phyloP scores from a whole-genome alignment of 2,888 invertebrate species.

The Drosophila sordidula region DNA sequence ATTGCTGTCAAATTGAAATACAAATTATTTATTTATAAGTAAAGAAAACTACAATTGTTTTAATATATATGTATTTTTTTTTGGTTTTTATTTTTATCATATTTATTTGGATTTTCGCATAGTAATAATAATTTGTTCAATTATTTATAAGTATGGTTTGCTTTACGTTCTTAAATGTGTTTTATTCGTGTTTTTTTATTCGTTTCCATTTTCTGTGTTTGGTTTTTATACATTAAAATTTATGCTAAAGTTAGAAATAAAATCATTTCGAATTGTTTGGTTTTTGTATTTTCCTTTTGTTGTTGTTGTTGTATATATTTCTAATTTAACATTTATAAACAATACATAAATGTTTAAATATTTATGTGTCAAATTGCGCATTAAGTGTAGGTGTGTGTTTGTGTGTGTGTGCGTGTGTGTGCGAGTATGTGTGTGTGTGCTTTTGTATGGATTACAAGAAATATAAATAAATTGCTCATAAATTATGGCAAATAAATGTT shows the following conservation, averaged over 20 bases:
- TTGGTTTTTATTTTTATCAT: slow-evolving; percentile 45
- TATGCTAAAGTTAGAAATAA: slow-evolving; percentile 74
- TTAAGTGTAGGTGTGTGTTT: slow-evolving; percentile 12
- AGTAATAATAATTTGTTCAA: slow-evolving; percentile 68
- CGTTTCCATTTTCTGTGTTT: slow-evolving; percentile 18
- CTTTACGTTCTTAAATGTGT: slow-evolving; percentile 36
- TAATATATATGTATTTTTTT: slow-evolving; percentile 17
- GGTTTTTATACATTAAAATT: slow-evolving; percentile 72
- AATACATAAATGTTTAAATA: slow-evolving; percentile 59
- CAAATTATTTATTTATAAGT: neutral
- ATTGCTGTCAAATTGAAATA: neutral
- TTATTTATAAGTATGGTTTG: slow-evolving; percentile 57
- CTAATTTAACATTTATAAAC: slow-evolving; percentile 52
- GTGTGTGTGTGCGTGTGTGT: slow-evolving; percentile 15
- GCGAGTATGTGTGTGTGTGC: slow-evolving; percentile 15
- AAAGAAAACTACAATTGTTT: slow-evolving; percentile 25
- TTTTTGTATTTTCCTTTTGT: slow-evolving; percentile 19
- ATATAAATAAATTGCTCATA: slow-evolving; percentile 51
- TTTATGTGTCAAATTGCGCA: slow-evolving; percentile 47
- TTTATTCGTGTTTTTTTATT: slow-evolving; percentile 24
- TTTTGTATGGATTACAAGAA: slow-evolving; percentile 30
- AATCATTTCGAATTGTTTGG: slow-evolving; percentile 64
- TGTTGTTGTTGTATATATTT: slow-evolving; percentile 25
- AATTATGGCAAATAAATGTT: slow-evolving; percentile 61
- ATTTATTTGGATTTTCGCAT: slow-evolving; percentile 77